These are phyloP conservation scores for Rhombomys opimus DNA, from an alignment of 2,113 vertebrate species.

Conservation along the genomic window DNA sequence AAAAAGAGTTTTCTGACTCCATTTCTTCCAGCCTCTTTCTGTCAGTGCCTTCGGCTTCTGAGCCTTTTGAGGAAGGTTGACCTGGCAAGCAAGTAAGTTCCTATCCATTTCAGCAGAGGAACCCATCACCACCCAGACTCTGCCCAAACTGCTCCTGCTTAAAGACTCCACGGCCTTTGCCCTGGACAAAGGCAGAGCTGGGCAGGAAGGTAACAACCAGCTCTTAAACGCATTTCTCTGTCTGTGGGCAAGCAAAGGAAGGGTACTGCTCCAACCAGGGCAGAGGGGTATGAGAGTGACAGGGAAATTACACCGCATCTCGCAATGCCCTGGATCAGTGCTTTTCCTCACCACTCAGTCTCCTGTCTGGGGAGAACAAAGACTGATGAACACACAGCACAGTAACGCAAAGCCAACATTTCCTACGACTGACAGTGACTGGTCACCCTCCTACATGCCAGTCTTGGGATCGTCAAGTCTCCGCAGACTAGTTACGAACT, in stretches of 20 bases:
- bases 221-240: not conserved
- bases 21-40: not conserved
- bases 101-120: not conserved
- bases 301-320: not conserved
- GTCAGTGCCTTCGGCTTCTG: not conserved
- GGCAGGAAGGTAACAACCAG: not conserved
- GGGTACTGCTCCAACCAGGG: not conserved
- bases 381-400: not conserved
- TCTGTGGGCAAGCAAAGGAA: not conserved
- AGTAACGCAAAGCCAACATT: not conserved
- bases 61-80: not conserved
- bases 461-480: constrained; percentile 1
- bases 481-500: not conserved
- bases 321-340: not conserved
- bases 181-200: not conserved
- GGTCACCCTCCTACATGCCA: not conserved
- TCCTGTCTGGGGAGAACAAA: not conserved
- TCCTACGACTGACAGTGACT: not conserved
- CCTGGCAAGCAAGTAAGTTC: not conserved
- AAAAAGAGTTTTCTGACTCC: not conserved
- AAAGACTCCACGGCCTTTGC: not conserved
- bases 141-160: not conserved
- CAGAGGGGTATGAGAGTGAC: not conserved
- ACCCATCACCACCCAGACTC: not conserved
- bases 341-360: not conserved